phyloP scores from a whole-genome alignment of 2,888 invertebrate genomes.

The Nasonovia ribisnigri region DNA sequence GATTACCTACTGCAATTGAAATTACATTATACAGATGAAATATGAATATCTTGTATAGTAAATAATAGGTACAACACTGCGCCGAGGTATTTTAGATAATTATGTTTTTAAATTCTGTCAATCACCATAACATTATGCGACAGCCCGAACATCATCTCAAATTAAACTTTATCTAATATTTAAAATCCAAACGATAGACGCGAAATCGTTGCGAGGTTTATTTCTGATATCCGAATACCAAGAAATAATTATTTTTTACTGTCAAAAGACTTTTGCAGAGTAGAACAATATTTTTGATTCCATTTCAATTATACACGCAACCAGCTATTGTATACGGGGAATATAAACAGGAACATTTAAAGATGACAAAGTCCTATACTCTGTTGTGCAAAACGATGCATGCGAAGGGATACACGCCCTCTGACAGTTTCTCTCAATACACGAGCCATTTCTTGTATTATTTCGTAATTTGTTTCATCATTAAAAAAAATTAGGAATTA shows the following conservation, averaged over 20 bases:
- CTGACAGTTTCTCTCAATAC: background rate
- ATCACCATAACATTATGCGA: background rate
- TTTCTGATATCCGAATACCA: background rate
- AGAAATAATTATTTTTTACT: background rate
- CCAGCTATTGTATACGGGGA: background rate
- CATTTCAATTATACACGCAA: background rate
- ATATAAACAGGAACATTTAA: background rate
- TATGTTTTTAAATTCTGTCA: background rate
- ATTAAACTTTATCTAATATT: no score
- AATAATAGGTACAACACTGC: background rate
- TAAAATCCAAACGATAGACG: background rate
- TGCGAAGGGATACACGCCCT: no score
- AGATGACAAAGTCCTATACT: background rate
- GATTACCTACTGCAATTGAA: no score
- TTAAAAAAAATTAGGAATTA: background rate
- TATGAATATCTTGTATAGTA: background rate
- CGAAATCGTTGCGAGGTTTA: background rate
- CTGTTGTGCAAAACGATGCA: no score
- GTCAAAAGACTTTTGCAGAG: background rate
- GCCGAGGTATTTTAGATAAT: background rate
- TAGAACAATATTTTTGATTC: background rate
- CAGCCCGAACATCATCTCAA: background rate
- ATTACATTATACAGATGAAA: background rate
- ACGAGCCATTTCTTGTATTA: background rate
- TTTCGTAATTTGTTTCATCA: background rate